Conservation (phyloP, 2,113 vertebrate species). For the Lagenorhynchus albirostris region DNA sequence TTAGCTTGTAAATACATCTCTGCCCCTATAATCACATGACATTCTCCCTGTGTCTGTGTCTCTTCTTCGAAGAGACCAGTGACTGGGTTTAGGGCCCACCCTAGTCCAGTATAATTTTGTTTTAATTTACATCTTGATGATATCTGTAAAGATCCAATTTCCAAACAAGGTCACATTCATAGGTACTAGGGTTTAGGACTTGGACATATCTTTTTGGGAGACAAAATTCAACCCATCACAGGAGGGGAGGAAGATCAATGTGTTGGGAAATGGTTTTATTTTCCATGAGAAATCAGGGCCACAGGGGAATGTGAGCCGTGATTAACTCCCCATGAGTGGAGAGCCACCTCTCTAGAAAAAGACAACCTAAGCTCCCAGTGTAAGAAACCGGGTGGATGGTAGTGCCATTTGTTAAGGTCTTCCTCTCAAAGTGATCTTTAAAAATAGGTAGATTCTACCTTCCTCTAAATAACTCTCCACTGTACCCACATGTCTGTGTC, state of each 20-base stretch:
- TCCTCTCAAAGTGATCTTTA: not conserved
- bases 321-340: conserved; percentile 59
- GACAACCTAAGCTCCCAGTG: not conserved
- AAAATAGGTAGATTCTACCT: not conserved
- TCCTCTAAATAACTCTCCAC: not conserved
- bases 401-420: not conserved
- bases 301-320: conserved; percentile 26
- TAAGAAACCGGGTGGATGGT: not conserved
- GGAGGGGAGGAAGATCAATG: conserved; percentile 66
- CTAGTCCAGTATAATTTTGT: not conserved
- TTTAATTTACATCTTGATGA: not conserved
- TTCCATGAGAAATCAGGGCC: conserved; percentile 60
- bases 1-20: not conserved
- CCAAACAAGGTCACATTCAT: not conserved
- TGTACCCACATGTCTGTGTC: not conserved
- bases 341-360: not conserved
- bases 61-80: not conserved
- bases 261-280: conserved; percentile 66
- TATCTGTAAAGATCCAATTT: not conserved
- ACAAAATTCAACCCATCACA: not conserved
- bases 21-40: not conserved
- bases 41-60: not conserved
- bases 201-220: not conserved
- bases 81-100: not conserved
- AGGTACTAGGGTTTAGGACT: not conserved